Percentiles rank a stretch among this genome's conserved stretches.
Evolutionary conservation across 2,888 invertebrate genomes (phyloP).

Genomic region (Zhengitettix transpicula): DNA sequence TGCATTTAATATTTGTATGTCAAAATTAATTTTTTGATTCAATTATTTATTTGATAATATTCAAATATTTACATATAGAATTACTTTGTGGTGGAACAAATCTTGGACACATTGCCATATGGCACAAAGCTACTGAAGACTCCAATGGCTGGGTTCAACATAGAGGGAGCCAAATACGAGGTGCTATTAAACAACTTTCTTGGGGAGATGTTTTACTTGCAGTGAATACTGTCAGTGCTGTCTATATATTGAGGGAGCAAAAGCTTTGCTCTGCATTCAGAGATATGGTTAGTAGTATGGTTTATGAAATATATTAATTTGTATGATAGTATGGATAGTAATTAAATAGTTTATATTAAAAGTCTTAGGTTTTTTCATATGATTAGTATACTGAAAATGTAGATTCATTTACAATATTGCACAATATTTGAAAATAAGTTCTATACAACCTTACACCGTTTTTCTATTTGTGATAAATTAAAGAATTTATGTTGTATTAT

Average conservation of each 20-base stretch:
- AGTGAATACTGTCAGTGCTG: slow-evolving; percentile 69
- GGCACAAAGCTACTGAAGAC: slow-evolving; percentile 46
- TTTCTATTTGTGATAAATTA: not conserved
- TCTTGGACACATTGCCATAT: slow-evolving; percentile 74
- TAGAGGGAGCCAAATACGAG: slow-evolving; percentile 35
- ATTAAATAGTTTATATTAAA: no score
- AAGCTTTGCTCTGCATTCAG: slow-evolving; percentile 63
- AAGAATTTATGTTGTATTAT: not conserved
- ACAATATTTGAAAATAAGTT: no score
- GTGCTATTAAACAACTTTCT: slow-evolving; percentile 27
- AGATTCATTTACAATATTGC: no score
- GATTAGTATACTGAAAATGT: no score
- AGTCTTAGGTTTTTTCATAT: not conserved
- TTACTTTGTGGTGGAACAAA: slow-evolving; percentile 82
- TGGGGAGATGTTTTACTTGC: slow-evolving; percentile 68
- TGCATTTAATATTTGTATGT: not conserved
- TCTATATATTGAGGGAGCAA: slow-evolving; percentile 78
- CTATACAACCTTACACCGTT: not conserved
- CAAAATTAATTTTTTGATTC: not conserved
- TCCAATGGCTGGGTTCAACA: slow-evolving; percentile 69
- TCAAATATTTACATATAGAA: slow-evolving; percentile 25
- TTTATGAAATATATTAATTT: no score
- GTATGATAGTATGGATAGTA: no score
- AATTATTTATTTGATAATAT: not conserved
- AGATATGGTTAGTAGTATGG: slow-evolving; percentile 33